These are phyloP conservation scores for Danio albolineatus DNA, from an alignment of 2,797 vertebrate species.

Conservation along the genomic window DNA sequence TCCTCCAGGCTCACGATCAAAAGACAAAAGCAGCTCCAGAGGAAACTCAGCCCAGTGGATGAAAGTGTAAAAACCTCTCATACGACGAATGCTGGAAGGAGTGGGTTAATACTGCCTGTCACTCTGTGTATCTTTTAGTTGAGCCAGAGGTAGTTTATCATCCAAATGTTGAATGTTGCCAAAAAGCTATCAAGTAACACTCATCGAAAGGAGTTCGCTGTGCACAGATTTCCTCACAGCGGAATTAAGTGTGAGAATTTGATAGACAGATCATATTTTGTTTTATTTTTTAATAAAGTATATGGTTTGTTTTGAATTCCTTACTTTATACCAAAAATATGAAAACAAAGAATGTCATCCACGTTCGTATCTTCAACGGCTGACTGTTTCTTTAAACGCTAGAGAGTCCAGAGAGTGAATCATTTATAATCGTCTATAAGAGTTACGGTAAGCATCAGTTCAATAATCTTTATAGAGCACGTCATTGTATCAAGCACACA, in stretches of 20 bases:
- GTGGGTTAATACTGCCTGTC: conserved; percentile 23
- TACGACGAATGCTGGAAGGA: conserved; percentile 19
- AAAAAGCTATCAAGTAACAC: conserved; percentile 55
- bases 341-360: conserved; percentile 8
- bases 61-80: conserved; percentile 41
- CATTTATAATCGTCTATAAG: conserved; percentile 2
- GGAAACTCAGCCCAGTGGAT: conserved; percentile 49
- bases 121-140: conserved; percentile 34
- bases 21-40: conserved; percentile 64
- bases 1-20: conserved; percentile 87
- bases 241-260: conserved; percentile 4
- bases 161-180: conserved; percentile 65
- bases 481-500: conserved; percentile 34
- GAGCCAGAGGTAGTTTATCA: conserved; percentile 66
- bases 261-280: background rate
- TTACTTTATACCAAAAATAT: conserved; percentile 26
- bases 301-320: conserved; percentile 8
- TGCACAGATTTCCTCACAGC: conserved; percentile 59
- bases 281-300: conserved; percentile 12
- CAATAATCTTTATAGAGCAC: conserved; percentile 16
- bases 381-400: conserved; percentile 16
- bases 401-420: background rate
- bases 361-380: background rate
- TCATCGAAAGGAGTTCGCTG: conserved; percentile 62
- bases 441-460: background rate